phyloP scores from a whole-genome alignment of 2,888 invertebrate species.

The Lycia hirtaria region DNA sequence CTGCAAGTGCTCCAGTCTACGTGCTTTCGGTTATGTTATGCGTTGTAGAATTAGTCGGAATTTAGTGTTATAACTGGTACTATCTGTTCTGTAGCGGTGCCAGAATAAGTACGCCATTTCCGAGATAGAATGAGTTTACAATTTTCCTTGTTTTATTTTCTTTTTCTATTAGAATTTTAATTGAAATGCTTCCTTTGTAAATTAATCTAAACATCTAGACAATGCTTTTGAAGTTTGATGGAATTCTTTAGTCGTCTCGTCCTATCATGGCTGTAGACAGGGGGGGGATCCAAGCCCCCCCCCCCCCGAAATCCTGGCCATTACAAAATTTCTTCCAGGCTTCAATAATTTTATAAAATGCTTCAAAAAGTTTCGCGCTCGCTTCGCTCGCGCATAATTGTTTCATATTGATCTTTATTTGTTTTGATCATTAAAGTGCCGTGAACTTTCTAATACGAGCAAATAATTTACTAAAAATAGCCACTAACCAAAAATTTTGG shows the following conservation, averaged over 20 bases:
- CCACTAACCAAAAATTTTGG: too few relatives aligned
- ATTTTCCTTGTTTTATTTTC: background rate
- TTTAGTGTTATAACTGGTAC: slow-evolving; percentile 11
- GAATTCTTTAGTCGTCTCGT: background rate
- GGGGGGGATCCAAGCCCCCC: too few relatives aligned
- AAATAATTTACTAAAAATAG: too few relatives aligned
- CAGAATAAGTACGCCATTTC: slow-evolving; percentile 12
- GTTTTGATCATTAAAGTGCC: too few relatives aligned
- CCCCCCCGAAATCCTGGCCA: too few relatives aligned
- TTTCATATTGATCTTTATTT: too few relatives aligned
- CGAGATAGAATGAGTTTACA: background rate
- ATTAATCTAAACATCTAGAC: background rate
- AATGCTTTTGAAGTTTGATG: background rate
- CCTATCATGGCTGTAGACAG: too few relatives aligned
- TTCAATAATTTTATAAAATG: too few relatives aligned
- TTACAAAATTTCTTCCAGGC: too few relatives aligned
- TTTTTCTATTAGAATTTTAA: background rate
- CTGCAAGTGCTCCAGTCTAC: slow-evolving; percentile 22
- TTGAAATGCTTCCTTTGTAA: background rate
- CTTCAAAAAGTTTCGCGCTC: too few relatives aligned
- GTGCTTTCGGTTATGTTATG: slow-evolving; percentile 21
- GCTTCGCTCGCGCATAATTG: too few relatives aligned
- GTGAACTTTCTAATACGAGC: too few relatives aligned
- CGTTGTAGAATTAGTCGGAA: slow-evolving; percentile 9
- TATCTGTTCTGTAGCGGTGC: slow-evolving; percentile 5